Evolutionary conservation across 2,113 vertebrate genomes (phyloP).

Genomic region (Campylomormyrus tamandua): DNA sequence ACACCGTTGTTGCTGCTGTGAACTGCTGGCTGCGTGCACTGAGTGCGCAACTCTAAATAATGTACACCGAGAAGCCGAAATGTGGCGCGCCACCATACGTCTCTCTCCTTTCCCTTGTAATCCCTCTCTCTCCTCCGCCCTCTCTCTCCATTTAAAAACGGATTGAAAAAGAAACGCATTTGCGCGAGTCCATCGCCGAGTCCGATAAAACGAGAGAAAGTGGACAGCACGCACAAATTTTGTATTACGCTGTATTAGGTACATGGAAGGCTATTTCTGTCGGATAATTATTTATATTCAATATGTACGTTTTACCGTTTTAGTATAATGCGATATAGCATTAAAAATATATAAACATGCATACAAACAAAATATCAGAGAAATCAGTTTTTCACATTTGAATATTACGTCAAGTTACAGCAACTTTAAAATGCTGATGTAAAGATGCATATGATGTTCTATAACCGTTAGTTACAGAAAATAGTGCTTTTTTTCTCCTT

Average conservation of each 20-base stretch:
- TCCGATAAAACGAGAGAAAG: not conserved
- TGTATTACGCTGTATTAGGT: not conserved
- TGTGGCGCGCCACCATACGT: conserved; percentile 12
- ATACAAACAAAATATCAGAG: not conserved
- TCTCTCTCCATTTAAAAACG: conserved; percentile 5
- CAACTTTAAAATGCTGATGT: not conserved
- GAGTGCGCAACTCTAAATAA: conserved; percentile 13
- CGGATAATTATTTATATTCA: not conserved
- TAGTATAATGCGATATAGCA: not conserved
- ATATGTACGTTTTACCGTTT: not conserved
- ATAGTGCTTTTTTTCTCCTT: not conserved
- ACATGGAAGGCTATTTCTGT: not conserved
- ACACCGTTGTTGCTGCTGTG: conserved; percentile 23
- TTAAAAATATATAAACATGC: not conserved
- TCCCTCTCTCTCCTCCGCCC: not conserved
- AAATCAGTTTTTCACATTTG: not conserved
- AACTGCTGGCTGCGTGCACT: conserved; percentile 14
- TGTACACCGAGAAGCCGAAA: conserved; percentile 3
- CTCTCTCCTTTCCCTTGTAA: not conserved
- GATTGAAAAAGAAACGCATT: not conserved
- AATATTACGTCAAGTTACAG: not conserved
- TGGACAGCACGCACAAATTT: not conserved
- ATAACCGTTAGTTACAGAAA: not conserved
- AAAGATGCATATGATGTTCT: not conserved
- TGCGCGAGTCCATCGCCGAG: not conserved